Conservation (phyloP, 2,888 invertebrate genomes). For the Meloe dianella region DNA sequence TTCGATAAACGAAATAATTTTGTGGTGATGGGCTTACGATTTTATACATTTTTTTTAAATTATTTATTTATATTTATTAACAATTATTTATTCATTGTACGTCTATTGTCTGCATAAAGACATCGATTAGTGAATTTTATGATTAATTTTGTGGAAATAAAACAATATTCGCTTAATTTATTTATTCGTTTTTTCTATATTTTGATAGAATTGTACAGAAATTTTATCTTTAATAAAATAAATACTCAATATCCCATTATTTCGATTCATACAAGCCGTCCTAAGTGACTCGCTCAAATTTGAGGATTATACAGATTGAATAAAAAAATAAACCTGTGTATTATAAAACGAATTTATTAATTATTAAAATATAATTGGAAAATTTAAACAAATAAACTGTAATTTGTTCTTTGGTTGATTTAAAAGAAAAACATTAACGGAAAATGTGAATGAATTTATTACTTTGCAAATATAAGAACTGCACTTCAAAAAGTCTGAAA, state of each 20-base stretch:
- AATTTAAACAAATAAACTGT: constrained; percentile 3
- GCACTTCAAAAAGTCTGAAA: too few relatives aligned
- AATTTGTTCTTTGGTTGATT: background rate
- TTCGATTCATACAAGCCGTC: too few relatives aligned
- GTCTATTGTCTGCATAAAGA: background rate
- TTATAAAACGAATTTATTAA: background rate
- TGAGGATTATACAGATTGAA: background rate
- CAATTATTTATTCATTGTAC: background rate
- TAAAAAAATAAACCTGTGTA: background rate
- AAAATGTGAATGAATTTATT: background rate
- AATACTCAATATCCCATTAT: too few relatives aligned
- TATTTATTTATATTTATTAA: background rate
- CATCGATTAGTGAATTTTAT: background rate
- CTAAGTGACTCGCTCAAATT: too few relatives aligned
- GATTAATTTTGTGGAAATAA: background rate
- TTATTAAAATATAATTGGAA: background rate
- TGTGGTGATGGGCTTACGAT: background rate
- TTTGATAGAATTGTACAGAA: background rate
- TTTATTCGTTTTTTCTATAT: background rate
- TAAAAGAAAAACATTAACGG: background rate
- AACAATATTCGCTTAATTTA: too few relatives aligned
- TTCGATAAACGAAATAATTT: background rate
- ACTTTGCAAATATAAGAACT: background rate
- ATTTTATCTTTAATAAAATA: background rate
- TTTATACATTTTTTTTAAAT: background rate